phyloP scores from a whole-genome alignment of 1,140 invertebrate genomes.

The Leptestheria dahalacensis region DNA sequence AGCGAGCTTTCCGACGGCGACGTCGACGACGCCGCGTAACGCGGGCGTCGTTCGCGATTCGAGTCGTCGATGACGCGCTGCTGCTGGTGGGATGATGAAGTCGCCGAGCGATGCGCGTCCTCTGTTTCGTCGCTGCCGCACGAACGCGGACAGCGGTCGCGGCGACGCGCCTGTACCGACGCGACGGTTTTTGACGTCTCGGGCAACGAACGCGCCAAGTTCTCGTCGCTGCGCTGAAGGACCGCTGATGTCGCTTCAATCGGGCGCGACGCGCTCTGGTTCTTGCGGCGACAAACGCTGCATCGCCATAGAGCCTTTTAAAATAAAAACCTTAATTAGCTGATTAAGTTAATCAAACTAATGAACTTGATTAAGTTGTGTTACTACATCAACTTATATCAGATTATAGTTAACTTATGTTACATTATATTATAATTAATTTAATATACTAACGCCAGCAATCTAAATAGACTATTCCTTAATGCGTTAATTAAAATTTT shows the following conservation, averaged over 20 bases:
- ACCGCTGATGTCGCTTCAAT: not conserved
- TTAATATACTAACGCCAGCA: too few relatives aligned
- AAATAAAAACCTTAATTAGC: not conserved
- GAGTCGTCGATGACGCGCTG: not conserved
- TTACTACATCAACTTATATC: too few relatives aligned
- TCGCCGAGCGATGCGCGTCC: not conserved
- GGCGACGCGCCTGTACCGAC: not conserved
- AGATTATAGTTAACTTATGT: too few relatives aligned
- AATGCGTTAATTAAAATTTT: too few relatives aligned
- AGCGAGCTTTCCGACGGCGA: slow-evolving; percentile 20
- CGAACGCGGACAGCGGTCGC: not conserved
- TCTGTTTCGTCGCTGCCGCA: not conserved
- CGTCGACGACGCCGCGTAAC: slow-evolving; percentile 1
- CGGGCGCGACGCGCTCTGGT: slow-evolving; percentile 1
- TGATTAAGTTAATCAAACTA: too few relatives aligned
- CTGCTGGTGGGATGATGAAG: not conserved
- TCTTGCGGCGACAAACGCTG: slow-evolving; percentile 59
- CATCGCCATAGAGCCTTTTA: slow-evolving; percentile 55
- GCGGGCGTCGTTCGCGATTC: not conserved
- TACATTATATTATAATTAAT: too few relatives aligned
- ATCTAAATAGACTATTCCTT: too few relatives aligned
- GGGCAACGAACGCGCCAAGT: not conserved
- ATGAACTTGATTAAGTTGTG: too few relatives aligned
- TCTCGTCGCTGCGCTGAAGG: slow-evolving; percentile 2
- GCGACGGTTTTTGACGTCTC: too few relatives aligned